Evolutionary conservation across 2,797 vertebrate species (phyloP).

Genomic region (Glyptemys insculpta): DNA sequence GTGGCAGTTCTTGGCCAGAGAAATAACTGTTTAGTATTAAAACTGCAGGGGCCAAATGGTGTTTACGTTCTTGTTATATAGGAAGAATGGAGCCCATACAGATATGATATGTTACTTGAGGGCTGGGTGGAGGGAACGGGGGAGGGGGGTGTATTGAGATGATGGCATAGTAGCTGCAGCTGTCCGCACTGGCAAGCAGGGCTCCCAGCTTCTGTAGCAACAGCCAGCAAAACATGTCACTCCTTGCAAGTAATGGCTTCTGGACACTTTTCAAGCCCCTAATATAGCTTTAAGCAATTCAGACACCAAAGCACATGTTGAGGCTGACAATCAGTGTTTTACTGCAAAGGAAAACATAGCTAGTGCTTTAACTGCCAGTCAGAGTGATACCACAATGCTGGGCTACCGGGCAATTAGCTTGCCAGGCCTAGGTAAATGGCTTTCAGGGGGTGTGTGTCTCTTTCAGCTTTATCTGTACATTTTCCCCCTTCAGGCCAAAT

Average conservation of each 20-base stretch:
- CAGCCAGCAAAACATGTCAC: conserved; percentile 53
- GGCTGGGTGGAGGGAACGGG: background rate
- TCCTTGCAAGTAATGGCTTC: conserved; percentile 73
- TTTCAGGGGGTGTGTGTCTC: rapidly evolving
- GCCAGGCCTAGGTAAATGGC: background rate
- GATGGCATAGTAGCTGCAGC: conserved; percentile 70
- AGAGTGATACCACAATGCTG: background rate
- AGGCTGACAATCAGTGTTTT: conserved; percentile 65
- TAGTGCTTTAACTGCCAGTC: conserved; percentile 73
- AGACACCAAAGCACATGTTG: background rate
- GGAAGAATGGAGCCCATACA: conserved; percentile 6
- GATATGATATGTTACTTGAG: rapidly evolving
- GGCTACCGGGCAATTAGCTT: background rate
- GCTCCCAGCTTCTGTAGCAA: background rate
- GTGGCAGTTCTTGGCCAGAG: conserved; percentile 37
- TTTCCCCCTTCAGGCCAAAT: background rate
- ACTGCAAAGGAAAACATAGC: conserved; percentile 29
- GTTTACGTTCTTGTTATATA: background rate
- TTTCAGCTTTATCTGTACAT: background rate
- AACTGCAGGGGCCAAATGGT: background rate
- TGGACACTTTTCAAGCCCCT: conserved; percentile 74
- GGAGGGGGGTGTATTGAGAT: background rate
- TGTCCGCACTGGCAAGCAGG: conserved; percentile 65
- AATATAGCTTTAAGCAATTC: conserved; percentile 69
- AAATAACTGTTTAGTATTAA: conserved; percentile 32